These are phyloP conservation scores for Potamarius usumacintae DNA, from an alignment of 2,113 vertebrate species.

Conservation along the genomic window DNA sequence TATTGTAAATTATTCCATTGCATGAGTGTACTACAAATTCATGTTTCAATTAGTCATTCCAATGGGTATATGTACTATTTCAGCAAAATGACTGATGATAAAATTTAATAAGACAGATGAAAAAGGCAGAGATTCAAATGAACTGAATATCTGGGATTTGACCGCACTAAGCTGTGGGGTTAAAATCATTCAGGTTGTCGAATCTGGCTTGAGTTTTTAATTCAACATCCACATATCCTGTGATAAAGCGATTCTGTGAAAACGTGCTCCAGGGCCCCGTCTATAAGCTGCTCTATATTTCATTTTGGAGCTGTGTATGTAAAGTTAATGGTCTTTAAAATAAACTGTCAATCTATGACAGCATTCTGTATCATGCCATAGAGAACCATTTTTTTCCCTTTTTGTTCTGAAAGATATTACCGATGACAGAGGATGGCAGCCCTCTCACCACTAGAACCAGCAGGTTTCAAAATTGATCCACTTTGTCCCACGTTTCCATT, in stretches of 20 bases:
- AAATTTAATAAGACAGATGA: conserved; percentile 10
- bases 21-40: conserved; percentile 12
- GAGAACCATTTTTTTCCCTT: conserved; percentile 55
- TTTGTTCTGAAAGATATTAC: conserved; percentile 58
- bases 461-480: conserved; percentile 70
- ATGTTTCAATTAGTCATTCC: conserved; percentile 18
- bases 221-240: conserved; percentile 31
- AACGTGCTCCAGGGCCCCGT: conserved; percentile 47
- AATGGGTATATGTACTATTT: neutral
- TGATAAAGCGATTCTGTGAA: conserved; percentile 47
- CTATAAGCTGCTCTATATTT: conserved; percentile 58
- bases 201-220: conserved; percentile 20
- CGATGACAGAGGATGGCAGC: conserved; percentile 44
- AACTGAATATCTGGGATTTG: conserved; percentile 12
- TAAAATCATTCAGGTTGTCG: conserved; percentile 16
- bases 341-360: conserved; percentile 74
- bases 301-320: conserved; percentile 68
- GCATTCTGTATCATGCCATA: conserved; percentile 56
- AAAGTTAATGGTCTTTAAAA: conserved; percentile 79
- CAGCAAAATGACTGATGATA: conserved; percentile 8
- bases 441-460: conserved; percentile 57
- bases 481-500: conserved; percentile 71
- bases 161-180: conserved; percentile 9
- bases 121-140: conserved; percentile 3
- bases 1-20: conserved; percentile 21